Evolutionary conservation across 2,888 invertebrate species (phyloP).

Genomic region (Elaeidobius kamerunicus): DNA sequence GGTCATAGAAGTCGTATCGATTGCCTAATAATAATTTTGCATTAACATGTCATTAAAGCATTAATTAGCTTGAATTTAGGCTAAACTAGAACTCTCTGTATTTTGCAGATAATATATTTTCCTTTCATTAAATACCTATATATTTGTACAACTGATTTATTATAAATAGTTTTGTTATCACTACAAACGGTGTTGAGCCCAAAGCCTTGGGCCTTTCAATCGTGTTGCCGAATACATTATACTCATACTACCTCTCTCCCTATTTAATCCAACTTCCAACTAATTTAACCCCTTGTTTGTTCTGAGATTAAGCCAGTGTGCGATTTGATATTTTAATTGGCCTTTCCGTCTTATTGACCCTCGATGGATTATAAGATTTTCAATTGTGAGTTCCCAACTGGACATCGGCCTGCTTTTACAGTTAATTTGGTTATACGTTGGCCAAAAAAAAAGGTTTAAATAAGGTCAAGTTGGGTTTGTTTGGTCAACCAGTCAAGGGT

Average conservation of each 20-base stretch:
- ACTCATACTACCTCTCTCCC: not conserved
- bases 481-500: too few relatives aligned
- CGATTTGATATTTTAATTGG: conserved; percentile 19
- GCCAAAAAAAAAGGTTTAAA: too few relatives aligned
- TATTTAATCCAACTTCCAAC: conserved; percentile 5
- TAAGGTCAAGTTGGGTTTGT: too few relatives aligned
- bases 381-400: not conserved
- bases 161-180: too few relatives aligned
- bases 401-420: conserved; percentile 13
- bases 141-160: too few relatives aligned
- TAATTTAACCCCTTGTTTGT: conserved; percentile 16
- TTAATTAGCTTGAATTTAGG: too few relatives aligned
- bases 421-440: not conserved
- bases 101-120: too few relatives aligned
- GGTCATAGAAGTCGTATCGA: too few relatives aligned
- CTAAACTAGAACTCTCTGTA: too few relatives aligned
- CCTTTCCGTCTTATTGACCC: conserved; percentile 20
- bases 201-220: not conserved
- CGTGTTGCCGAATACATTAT: conserved; percentile 1
- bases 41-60: too few relatives aligned
- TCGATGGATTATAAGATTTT: conserved; percentile 1
- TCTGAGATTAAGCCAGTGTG: conserved; percentile 12
- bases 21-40: too few relatives aligned
- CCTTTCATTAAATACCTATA: too few relatives aligned
- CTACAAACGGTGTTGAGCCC: not conserved